phyloP scores from a whole-genome alignment of 1,140 invertebrate species.

The Mya arenaria region DNA sequence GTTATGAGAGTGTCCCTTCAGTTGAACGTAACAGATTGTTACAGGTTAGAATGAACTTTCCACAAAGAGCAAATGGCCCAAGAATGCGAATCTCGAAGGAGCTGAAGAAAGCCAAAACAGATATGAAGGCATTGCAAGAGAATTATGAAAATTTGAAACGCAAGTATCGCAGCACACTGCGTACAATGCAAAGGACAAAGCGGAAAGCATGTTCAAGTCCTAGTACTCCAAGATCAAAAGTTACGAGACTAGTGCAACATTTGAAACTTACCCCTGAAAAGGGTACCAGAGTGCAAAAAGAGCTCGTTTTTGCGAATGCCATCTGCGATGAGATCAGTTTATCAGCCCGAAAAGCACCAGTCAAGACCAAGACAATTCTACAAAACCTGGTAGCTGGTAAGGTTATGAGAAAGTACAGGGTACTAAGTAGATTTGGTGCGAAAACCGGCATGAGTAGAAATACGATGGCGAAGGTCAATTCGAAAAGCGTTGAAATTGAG shows the following conservation, averaged over 20 bases:
- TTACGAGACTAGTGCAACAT: background rate
- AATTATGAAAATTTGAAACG: background rate
- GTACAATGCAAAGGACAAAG: slow-evolving; percentile 31
- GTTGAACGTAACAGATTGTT: background rate
- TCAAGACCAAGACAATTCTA: slow-evolving; percentile 1
- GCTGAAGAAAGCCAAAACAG: slow-evolving; percentile 19
- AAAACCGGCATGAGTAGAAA: slow-evolving; percentile 52
- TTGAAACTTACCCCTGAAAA: slow-evolving; percentile 14
- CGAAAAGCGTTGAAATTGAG: background rate
- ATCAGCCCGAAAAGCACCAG: background rate
- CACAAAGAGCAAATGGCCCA: slow-evolving; percentile 30
- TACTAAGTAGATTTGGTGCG: background rate
- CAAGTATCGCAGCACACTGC: slow-evolving; percentile 15
- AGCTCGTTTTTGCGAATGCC: slow-evolving; percentile 38
- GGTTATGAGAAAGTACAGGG: slow-evolving; percentile 45
- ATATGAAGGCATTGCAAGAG: slow-evolving; percentile 13
- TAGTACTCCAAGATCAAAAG: slow-evolving; percentile 25
- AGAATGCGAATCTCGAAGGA: background rate
- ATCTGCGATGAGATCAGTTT: slow-evolving; percentile 16
- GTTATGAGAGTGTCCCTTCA: slow-evolving; percentile 23
- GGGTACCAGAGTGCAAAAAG: background rate
- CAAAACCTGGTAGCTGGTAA: slow-evolving; percentile 45
- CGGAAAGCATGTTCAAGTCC: background rate
- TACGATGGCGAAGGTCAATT: background rate
- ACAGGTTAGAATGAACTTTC: slow-evolving; percentile 33